Base-by-base conservation (phyloP, 2,888 invertebrate genomes). In the Acanthosepion esculentum region DNA sequence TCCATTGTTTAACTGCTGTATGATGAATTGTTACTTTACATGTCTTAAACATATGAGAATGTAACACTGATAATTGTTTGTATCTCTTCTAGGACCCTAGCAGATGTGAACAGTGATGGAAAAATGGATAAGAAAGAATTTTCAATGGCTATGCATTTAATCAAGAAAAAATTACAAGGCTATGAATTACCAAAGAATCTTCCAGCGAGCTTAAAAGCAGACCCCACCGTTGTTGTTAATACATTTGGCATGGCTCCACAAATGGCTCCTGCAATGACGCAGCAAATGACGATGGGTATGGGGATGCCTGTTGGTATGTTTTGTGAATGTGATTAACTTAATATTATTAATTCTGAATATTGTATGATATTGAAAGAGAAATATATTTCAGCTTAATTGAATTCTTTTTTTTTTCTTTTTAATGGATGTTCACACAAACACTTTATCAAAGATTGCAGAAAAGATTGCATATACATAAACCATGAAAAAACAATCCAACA, bases 151-250 rank as follows among this genome's bases (percentile, higher is more conserved):
- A 97, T 97, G 96, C 97, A 97, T 95, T 95, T 97, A n/a, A 97
- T 97, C 94, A 97, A 97, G 96, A 98, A 99, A 95, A 99, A 99
- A 97, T 98, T 99, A 29, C 98, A 99, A 94, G 99, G 99, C 8
- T 98, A 98, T 96, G 99, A 99, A 97, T 98, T 99, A 94, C 99
- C 99, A 0, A 98, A 98, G 97, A 98, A 98, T 5, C 98, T 99
- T 96, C 99, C 99, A 33, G 98, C 98, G 8, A 97, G 97, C 26
- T 96, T 98, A 94, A 97, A 97, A 95, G 97, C 97, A 53, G 97
- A 97, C 95, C 97, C 97, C 48, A 96, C 95, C 7, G 95, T 96
- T 48, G 95, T 96, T 91, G 96, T 97, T 92, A 97, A 96, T 15
- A 96, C 96, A 33, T 96, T 96, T 95, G 96, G 96, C 33, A 95